Base-by-base conservation (phyloP, 2,888 invertebrate species). In the Drosophila aldrichi region DNA sequence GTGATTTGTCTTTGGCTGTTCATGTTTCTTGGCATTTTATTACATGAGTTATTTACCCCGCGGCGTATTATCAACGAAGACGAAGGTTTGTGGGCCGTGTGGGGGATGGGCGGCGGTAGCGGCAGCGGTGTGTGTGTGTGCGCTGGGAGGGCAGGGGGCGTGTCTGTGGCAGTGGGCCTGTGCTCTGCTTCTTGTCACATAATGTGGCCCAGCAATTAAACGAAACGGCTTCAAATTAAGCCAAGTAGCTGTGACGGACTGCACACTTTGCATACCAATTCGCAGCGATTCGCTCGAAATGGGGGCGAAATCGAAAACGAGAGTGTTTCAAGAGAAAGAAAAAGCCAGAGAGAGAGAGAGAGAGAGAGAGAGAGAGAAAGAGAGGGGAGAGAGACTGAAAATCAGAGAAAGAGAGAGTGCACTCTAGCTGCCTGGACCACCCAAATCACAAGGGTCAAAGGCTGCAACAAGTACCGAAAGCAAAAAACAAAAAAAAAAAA, bases 191-290 rank as follows among this genome's bases (percentile, higher is more conserved):
- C 70, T 85, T 79, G 82, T 86, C 86, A 86, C 86, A 86, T 88
- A 89, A 86, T 86, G 84, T 86, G 87, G 86, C 89, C 74, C 86
- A 86, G 89, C 85, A 85, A 85, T 85, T 89, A 89, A 85, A 85
- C 79, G 87, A 80, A 88, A 89, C 86, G 86, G 83, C 88, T 82
- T 77, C 70, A 75, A 85, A 89, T 88, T 80, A 88, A 85, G 88
- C 88, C 88, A 89, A 87, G 82, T 79, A 83, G 81, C 82, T 77
- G 71, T 72, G 71, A 81, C 72, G 54, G 52, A 36, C 59, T 48
- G 62, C 88, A 82, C 80, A 79, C 90, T 85, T 85, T 89, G 85
- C 84, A 89, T 85, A 89, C 85, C 69, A 89, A 85, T 82, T 83
- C 80, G 65, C 75, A 48, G 80, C 56, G 70, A 74, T 87, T 82